A percentile compares a stretch with the other conserved stretches of the same genome.
Conservation (phyloP, 2,797 vertebrate species). For the Helarctos malayanus region DNA sequence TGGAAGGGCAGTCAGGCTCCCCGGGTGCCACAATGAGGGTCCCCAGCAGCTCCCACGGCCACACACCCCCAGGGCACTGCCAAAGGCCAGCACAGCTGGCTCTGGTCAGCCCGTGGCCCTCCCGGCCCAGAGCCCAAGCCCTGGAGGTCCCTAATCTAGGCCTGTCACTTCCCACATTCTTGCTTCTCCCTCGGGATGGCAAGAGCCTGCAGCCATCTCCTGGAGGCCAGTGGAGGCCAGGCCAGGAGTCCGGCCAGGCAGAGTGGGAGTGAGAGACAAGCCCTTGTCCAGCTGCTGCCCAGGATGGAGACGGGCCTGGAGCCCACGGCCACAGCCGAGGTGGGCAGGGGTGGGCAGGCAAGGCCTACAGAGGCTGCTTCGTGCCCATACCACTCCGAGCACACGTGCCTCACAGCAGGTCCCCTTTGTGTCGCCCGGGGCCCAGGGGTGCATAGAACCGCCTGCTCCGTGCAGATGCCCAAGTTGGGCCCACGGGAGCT, state of each 20-base stretch:
- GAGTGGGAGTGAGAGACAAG: not conserved
- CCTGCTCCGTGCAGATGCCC: not conserved
- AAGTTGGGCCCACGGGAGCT: not conserved
- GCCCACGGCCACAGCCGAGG: not conserved
- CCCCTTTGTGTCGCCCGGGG: not conserved
- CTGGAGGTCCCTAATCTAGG: rapidly evolving
- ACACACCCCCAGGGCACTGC: rapidly evolving
- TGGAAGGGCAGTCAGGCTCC: rapidly evolving
- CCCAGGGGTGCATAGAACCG: rapidly evolving
- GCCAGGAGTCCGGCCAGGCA: not conserved
- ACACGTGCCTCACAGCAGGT: rapidly evolving
- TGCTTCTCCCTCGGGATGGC: not conserved
- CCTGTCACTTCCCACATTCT: not conserved
- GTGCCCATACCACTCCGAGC: not conserved
- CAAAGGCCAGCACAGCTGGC: not conserved
- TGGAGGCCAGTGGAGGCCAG: not conserved
- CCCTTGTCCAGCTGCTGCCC: not conserved
- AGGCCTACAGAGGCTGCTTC: not conserved
- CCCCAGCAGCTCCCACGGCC: rapidly evolving
- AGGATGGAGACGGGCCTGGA: not conserved
- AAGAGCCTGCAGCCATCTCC: not conserved
- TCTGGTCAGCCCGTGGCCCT: not conserved
- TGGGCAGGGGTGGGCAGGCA: rapidly evolving
- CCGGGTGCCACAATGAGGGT: rapidly evolving
- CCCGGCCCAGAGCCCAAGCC: rapidly evolving